These are phyloP conservation scores for Pandemis corylana DNA, from an alignment of 2,888 invertebrate species.

Conservation along the genomic window DNA sequence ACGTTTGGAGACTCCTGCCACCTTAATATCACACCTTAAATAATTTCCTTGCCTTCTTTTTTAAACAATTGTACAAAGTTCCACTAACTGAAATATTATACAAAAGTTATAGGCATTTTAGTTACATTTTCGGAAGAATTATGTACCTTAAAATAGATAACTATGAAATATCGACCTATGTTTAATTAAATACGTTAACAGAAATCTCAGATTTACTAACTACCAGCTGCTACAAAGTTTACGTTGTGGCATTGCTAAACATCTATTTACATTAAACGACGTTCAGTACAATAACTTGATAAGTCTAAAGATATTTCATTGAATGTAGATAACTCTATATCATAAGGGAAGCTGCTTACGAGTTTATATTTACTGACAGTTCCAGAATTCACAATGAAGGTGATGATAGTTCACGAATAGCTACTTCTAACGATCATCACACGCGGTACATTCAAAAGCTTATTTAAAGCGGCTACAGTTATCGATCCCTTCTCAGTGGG, in stretches of 20 bases:
- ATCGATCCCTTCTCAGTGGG: neutral
- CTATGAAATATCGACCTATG: constrained; percentile 24
- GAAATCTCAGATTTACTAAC: constrained; percentile 33
- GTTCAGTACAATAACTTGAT: neutral
- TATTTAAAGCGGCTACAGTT: neutral
- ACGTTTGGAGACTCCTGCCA: neutral
- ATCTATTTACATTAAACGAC: constrained; percentile 12
- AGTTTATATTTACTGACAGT: neutral
- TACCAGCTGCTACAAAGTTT: constrained; percentile 28
- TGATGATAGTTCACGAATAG: neutral
- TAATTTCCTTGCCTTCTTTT: neutral
- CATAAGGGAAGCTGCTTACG: constrained; percentile 14
- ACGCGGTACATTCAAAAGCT: neutral
- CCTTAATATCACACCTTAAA: neutral
- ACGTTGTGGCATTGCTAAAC: constrained; percentile 5
- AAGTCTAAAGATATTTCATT: constrained; percentile 3
- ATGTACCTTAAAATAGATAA: constrained; percentile 33
- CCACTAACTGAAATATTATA: constrained; percentile 8
- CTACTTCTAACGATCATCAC: neutral
- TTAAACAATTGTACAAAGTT: neutral
- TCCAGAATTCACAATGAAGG: neutral
- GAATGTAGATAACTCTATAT: neutral
- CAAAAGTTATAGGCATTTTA: neutral
- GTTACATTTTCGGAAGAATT: constrained; percentile 21
- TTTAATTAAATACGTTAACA: constrained; percentile 24